Conservation (phyloP, 2,888 invertebrate genomes). For the Pollenia angustigena region DNA sequence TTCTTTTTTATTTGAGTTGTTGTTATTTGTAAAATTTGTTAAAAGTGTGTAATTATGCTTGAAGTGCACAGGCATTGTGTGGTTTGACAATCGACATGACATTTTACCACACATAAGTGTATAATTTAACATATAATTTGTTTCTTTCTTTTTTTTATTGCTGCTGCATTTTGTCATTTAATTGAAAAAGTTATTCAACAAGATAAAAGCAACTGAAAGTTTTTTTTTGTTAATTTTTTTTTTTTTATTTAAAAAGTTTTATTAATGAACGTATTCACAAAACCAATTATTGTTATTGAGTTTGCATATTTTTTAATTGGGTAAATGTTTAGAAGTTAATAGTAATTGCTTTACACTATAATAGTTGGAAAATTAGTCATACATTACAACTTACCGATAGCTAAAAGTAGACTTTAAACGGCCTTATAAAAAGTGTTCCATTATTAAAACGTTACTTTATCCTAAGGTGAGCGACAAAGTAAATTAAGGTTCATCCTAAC, state of each 20-base stretch:
- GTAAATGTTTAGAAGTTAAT: constrained; percentile 1
- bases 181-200: constrained; percentile 67
- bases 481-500: no score
- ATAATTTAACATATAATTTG: constrained; percentile 70
- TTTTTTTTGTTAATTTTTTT: constrained; percentile 3
- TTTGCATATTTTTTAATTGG: neutral
- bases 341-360: neutral
- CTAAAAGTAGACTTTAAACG: no score
- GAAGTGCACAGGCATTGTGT: constrained; percentile 68
- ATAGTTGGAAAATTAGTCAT: no score
- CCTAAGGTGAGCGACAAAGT: no score
- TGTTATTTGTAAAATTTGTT: constrained; percentile 59
- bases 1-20: constrained; percentile 10
- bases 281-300: constrained; percentile 19
- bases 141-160: constrained; percentile 21
- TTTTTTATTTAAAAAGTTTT: constrained; percentile 40
- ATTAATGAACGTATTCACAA: constrained; percentile 40
- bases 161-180: constrained; percentile 57
- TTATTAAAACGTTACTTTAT: no score
- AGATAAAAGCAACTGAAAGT: constrained; percentile 18
- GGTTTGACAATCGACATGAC: constrained; percentile 75
- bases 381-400: no score
- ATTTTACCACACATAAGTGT: constrained; percentile 73
- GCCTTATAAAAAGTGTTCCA: no score
- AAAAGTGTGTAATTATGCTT: constrained; percentile 72